Percentiles rank a stretch among this genome's conserved stretches.
Evolutionary conservation across 2,113 vertebrate genomes (phyloP).

Genomic region (Xiphorhynchus elegans): DNA sequence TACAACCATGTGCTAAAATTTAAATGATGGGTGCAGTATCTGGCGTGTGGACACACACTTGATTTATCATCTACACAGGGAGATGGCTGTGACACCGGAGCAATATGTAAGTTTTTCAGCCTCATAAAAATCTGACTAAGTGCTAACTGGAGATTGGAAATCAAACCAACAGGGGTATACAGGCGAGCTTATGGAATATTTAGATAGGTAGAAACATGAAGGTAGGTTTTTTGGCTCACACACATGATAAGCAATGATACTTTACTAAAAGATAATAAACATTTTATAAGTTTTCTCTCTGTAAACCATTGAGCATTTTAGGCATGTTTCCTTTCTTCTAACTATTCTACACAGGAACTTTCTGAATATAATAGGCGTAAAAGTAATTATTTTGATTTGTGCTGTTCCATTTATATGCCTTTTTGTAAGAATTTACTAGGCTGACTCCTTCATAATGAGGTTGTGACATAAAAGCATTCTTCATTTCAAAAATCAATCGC

Average conservation of each 20-base stretch:
- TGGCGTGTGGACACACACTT: neutral
- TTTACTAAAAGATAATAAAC: neutral
- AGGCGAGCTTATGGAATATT: neutral
- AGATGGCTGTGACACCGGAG: neutral
- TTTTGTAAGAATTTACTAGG: slow-evolving; percentile 13
- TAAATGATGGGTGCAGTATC: neutral
- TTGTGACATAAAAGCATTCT: slow-evolving; percentile 57
- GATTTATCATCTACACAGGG: neutral
- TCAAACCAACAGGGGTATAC: neutral
- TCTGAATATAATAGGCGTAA: neutral
- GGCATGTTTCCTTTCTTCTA: neutral
- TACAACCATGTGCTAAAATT: neutral
- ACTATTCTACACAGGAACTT: neutral
- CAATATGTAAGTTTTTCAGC: neutral
- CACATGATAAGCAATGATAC: neutral
- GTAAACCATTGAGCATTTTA: neutral
- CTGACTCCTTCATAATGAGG: slow-evolving; percentile 56
- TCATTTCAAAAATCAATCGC: slow-evolving; percentile 51
- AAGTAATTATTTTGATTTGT: slow-evolving; percentile 28
- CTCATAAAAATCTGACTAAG: neutral
- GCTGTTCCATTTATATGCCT: neutral
- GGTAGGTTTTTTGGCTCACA: neutral
- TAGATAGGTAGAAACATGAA: neutral
- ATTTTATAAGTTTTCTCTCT: neutral
- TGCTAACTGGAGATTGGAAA: slow-evolving; percentile 10